Evolutionary conservation across 2,888 invertebrate genomes (phyloP).

Genomic region (Cephus spinipes): DNA sequence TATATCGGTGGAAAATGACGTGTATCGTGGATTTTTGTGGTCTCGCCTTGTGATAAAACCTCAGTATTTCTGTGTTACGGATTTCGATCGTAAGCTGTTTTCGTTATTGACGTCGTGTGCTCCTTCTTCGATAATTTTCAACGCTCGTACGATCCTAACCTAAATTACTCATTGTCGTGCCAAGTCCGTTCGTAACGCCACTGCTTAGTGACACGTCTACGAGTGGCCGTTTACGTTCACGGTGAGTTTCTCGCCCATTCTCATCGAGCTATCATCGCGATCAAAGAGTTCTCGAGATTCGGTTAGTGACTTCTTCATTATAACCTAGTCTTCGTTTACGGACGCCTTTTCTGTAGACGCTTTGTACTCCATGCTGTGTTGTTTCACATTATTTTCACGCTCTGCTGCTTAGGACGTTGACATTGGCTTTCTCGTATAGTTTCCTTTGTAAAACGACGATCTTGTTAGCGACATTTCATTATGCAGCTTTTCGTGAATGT

Average conservation of each 20-base stretch:
- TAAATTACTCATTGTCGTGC: constrained; percentile 37
- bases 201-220: constrained; percentile 44
- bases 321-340: not conserved
- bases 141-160: constrained; percentile 30
- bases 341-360: not conserved
- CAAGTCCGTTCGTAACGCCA: constrained; percentile 36
- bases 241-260: constrained; percentile 8
- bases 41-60: constrained; percentile 46
- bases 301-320: not conserved
- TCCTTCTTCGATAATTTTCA: not conserved
- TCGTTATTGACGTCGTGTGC: not conserved
- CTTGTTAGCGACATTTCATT: constrained; percentile 2
- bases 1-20: constrained; percentile 43
- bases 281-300: not conserved
- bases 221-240: constrained; percentile 27
- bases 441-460: not conserved
- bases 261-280: not conserved
- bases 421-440: constrained; percentile 1
- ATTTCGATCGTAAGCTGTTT: not conserved
- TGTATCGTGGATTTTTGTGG: constrained; percentile 45
- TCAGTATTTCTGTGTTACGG: not conserved
- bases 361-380: not conserved
- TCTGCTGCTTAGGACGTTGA: constrained; percentile 15
- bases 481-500: not conserved
- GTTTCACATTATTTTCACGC: constrained; percentile 9